Evolutionary conservation across 1,140 invertebrate species (phyloP), one percentile per base, ranked within the genome.

Genomic region (Dufourea novaeangliae): DNA sequence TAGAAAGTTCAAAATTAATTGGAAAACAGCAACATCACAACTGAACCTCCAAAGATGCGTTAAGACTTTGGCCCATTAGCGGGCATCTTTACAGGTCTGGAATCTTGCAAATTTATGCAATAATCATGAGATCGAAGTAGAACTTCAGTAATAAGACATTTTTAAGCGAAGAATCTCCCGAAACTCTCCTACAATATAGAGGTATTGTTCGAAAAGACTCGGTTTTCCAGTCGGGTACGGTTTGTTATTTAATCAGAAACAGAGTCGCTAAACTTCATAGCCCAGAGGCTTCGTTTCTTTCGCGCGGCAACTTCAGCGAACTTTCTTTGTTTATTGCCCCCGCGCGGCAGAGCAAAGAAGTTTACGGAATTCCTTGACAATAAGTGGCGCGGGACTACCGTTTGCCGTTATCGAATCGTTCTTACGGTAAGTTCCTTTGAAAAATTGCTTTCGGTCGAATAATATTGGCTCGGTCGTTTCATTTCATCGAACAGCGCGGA

Each of bases 401-500:
- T 44, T 25, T 8, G 12, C 52, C 27, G 10, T 54, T 22, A 59
- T 70, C 32, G 32, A 71, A 37, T 62, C 34, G 41, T 41, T 71
- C 46, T 54, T 72, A 8, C 59, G 10, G n/a, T 20, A 61, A 63
- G 29, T 59, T 41, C 29, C 41, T 20, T 39, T 59, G 63, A 83
- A 80, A 82, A 71, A 79, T 76, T 57, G 81, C 77, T 46, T 39
- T 39, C 0, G 56, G 27, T 54, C 66, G 59, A 79, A 83, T 83
- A 83, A 79, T 78, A 83, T 83, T 62, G 80, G 62, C 59, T 66
- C 73, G 56, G 17, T 1, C 39, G 54, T 66, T 68, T 63, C 59
- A 61, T 63, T 69, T 67, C 61, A 37, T 62, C 46, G 61, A 50
- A 46, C 52, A 52, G n/a, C 17, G 62, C 27, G 64, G 52, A 29